These are phyloP conservation scores for Mesembrinibis cayennensis DNA, from an alignment of 2,113 vertebrate species.

Conservation along the genomic window DNA sequence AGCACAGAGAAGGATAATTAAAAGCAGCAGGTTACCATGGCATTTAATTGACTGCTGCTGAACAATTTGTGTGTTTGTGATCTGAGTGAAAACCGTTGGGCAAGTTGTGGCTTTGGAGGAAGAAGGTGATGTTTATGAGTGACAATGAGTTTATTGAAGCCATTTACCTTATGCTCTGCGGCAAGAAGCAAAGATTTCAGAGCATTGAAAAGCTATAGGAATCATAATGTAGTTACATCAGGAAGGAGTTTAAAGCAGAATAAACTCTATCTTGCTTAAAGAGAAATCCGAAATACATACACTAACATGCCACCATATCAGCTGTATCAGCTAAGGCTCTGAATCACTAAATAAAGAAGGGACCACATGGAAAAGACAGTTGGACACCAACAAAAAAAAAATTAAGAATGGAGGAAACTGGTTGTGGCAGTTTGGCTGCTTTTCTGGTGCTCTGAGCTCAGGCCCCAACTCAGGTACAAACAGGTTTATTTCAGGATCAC, in stretches of 20 bases:
- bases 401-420: neutral
- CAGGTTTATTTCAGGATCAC: neutral
- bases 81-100: conserved; percentile 16
- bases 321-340: neutral
- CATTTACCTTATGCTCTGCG: neutral
- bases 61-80: conserved; percentile 70
- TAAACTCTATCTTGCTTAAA: neutral
- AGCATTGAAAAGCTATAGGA: neutral
- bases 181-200: neutral
- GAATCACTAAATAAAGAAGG: neutral
- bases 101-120: conserved; percentile 33
- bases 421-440: neutral
- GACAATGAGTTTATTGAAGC: conserved; percentile 14
- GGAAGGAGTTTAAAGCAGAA: neutral
- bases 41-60: conserved; percentile 71
- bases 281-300: neutral
- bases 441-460: neutral
- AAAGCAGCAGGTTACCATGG: conserved; percentile 77
- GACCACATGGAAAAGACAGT: neutral
- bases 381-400: fast-evolving
- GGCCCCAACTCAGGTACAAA: neutral
- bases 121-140: neutral
- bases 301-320: neutral
- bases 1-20: conserved; percentile 66
- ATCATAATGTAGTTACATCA: neutral